Evolutionary conservation across 2,888 invertebrate genomes (phyloP).

Genomic region (Pteria penguin): DNA sequence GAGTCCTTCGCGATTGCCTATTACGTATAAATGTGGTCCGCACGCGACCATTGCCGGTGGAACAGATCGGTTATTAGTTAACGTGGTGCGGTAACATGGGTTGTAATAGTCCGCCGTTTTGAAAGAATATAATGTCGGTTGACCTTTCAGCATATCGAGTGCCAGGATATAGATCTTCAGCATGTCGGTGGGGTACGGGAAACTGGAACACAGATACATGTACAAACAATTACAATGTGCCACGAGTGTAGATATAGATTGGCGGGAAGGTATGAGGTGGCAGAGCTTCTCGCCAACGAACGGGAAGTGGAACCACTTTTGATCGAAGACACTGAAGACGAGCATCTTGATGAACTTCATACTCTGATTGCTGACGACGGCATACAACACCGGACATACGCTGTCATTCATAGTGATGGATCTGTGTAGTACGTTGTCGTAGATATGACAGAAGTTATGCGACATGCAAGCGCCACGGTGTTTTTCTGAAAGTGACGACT

Average conservation of each 20-base stretch:
- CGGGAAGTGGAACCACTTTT: constrained; percentile 74
- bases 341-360: constrained; percentile 75
- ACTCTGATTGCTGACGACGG: constrained; percentile 74
- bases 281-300: constrained; percentile 70
- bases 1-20: constrained; percentile 76
- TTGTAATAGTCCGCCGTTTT: constrained; percentile 72
- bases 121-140: constrained; percentile 73
- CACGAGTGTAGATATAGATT: constrained; percentile 73
- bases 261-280: constrained; percentile 73
- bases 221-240: constrained; percentile 71
- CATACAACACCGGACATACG: constrained; percentile 63
- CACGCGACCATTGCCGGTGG: constrained; percentile 76
- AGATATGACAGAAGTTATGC: constrained; percentile 18
- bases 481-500: constrained; percentile 37
- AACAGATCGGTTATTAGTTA: constrained; percentile 74
- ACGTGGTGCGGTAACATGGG: constrained; percentile 76
- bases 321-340: constrained; percentile 69
- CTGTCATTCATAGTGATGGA: constrained; percentile 37
- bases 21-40: constrained; percentile 71
- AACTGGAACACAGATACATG: constrained; percentile 75
- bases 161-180: constrained; percentile 75
- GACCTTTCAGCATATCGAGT: constrained; percentile 70
- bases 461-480: constrained; percentile 6
- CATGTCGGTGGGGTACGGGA: constrained; percentile 78
- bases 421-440: constrained; percentile 40